Evolutionary conservation across 2,113 vertebrate genomes (phyloP), one percentile per base, ranked within the genome.

Genomic region (Chamaetylas fuelleborni): DNA sequence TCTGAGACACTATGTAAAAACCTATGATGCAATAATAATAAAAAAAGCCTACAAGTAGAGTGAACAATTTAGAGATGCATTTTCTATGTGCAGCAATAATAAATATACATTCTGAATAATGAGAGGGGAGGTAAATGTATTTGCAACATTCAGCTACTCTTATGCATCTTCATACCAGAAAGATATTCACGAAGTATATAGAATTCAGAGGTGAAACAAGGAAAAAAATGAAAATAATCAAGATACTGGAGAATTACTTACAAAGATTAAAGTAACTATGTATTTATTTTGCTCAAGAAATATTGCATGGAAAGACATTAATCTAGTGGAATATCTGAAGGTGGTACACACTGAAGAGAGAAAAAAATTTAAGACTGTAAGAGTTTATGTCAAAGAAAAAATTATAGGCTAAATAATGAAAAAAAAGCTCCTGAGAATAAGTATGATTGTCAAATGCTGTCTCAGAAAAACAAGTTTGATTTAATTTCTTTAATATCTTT

Each of bases 101-200:
- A 82, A 48, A 77, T 47, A 51, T 9, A 67, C 4, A 0, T 13
- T 76, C 45, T 72, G 45, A 85, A 90, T 84, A 93, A 81, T 7
- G 23, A 83, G 5, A 74, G 4, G 28, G 62, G n/a, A 90, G 4
- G 10, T 38, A 72, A 89, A 87, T 9, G 9, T 56, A 81, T 92
- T 60, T 90, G 50, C 26, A 92, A 95, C 38, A 97, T 73, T 96
- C 88, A 81, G 74, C 82, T n/a, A 50, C 16, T 80, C 42, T 9
- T 9, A 76, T 24, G n/a, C 60, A 86, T 58, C 66, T 90, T 54
- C 66, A 40, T 36, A 71, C 15, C 22, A 78, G 42, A 81, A 80
- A 81, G 17, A 40, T 62, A 85, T 5, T 57, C 57, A 85, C 5
- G 58, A 88, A 66, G 71, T 66, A 38, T 12, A 79, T 2, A 12